Percentiles rank a stretch among this genome's conserved stretches.
Conservation (phyloP, 2,888 invertebrate genomes). For the Lomographa bimaculata region DNA sequence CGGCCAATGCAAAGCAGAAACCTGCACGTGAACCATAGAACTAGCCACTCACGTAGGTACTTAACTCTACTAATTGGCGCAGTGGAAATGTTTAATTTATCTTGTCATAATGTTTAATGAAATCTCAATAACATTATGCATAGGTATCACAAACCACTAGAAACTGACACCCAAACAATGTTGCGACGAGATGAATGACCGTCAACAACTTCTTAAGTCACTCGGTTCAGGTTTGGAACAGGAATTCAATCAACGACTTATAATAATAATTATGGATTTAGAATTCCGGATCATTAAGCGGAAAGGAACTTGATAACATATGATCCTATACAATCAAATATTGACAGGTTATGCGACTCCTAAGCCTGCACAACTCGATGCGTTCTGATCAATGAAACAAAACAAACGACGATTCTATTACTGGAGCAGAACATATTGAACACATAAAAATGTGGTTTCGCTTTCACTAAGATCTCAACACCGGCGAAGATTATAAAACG, state of each 20-base stretch:
- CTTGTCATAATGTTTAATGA: constrained; percentile 1
- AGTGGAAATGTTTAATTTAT: not conserved
- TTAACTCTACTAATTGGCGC: too few species aligned
- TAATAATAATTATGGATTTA: not conserved
- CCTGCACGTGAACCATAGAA: too few species aligned
- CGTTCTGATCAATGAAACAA: constrained; percentile 21
- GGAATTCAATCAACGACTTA: constrained; percentile 13
- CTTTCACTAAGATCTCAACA: constrained; percentile 48
- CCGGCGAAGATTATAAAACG: constrained; percentile 30
- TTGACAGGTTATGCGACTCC: constrained; percentile 24
- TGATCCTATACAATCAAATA: constrained; percentile 11
- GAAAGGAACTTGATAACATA: constrained; percentile 4
- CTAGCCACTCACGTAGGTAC: not conserved
- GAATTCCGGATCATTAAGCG: constrained; percentile 1
- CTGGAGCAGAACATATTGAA: constrained; percentile 30
- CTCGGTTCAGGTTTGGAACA: constrained; percentile 18
- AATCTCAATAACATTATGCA: constrained; percentile 2
- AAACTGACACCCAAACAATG: constrained; percentile 8
- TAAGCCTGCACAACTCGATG: constrained; percentile 13
- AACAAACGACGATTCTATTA: constrained; percentile 26
- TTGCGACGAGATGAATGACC: constrained; percentile 12
- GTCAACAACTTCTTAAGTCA: constrained; percentile 10
- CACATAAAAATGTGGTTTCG: constrained; percentile 42
- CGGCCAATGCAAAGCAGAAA: not conserved
- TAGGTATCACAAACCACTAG: not conserved